Evolutionary conservation across 2,888 invertebrate genomes (phyloP).

Genomic region (Ophioninae sp.): DNA sequence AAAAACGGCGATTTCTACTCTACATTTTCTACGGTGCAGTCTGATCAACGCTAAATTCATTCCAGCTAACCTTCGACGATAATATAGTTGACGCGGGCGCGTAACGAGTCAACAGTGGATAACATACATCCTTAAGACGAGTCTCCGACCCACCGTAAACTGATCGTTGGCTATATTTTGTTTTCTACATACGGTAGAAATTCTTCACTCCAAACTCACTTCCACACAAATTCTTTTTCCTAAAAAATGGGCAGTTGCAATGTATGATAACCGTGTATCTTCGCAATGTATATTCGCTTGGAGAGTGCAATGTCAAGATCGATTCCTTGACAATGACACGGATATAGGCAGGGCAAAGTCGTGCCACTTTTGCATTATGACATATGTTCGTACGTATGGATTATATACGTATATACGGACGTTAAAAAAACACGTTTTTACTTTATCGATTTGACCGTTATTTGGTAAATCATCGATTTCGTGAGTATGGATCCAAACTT

Average conservation of each 20-base stretch:
- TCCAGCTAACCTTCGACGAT: conserved; percentile 16
- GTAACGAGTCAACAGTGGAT: conserved; percentile 22
- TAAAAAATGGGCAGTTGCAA: not conserved
- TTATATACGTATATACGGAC: too few relatives aligned
- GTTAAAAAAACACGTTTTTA: too few relatives aligned
- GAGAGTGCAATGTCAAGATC: too few relatives aligned
- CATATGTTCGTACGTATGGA: too few relatives aligned
- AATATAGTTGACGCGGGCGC: conserved; percentile 3
- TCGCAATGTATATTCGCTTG: too few relatives aligned
- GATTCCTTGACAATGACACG: too few relatives aligned
- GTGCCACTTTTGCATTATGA: too few relatives aligned
- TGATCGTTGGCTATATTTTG: conserved; percentile 11
- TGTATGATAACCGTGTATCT: not conserved
- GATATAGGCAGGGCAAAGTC: too few relatives aligned
- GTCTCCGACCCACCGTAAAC: conserved; percentile 7
- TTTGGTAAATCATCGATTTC: not conserved
- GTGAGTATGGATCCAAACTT: too few relatives aligned
- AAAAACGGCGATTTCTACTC: conserved; percentile 2
- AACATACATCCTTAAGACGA: conserved; percentile 15
- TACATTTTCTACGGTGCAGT: conserved; percentile 27
- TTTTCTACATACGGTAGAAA: conserved; percentile 23
- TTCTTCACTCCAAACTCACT: conserved; percentile 24
- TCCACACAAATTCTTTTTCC: conserved; percentile 20
- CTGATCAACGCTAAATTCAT: conserved; percentile 2
- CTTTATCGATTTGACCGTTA: not conserved